Base-by-base conservation (phyloP, 2,888 invertebrate species). In the Agrotis exclamationis region DNA sequence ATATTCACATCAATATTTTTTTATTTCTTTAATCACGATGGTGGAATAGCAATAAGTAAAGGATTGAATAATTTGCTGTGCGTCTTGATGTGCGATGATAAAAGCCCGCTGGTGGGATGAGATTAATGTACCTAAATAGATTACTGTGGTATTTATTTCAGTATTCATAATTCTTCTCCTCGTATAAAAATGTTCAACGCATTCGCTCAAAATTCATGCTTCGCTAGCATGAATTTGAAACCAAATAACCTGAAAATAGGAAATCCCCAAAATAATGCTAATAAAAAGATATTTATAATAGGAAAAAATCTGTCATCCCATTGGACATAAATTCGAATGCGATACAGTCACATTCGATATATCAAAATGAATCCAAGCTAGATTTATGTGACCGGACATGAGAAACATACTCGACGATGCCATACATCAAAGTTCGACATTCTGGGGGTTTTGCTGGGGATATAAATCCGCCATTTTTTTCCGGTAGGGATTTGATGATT, bases 301-400 rank as follows among this genome's bases (percentile, higher is more conserved):
- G 39, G 9, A 11, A 33, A 74, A 45, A 53, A 14, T 2, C 0
- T 33, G 7, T 57, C n/a, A 6, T n/a, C 33, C 20, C 39, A 39
- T 70, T 20, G 47, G n/a, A 22, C 33, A 66, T 71, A 66, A 70
- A 78, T 82, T 56, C 13, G n/a, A 66, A 45, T 60, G 18, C 33
- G 44, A 63, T 45, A 63, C 53, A 33, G 44, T 50, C n/a, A 51
- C 58, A 28, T n/a, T 48, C 63, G 28, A 65, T 70, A 54, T 22
- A 70, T 56, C 47, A 63, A 22, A 33, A 63, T 78, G 70, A 76
- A 65, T 65, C 56, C 70, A 7, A 39, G 50, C 33, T 14, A 14
- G 72, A 67, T 71, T 82, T 82, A 71, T 66, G 48, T 53, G 20
- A 13, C 44, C 72, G 63, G 50, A 65, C 62, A 70, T 47, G 62